A percentile compares a stretch with the other conserved stretches of the same genome.
Conservation (phyloP, 2,113 vertebrate species). For the Cavia porcellus region DNA sequence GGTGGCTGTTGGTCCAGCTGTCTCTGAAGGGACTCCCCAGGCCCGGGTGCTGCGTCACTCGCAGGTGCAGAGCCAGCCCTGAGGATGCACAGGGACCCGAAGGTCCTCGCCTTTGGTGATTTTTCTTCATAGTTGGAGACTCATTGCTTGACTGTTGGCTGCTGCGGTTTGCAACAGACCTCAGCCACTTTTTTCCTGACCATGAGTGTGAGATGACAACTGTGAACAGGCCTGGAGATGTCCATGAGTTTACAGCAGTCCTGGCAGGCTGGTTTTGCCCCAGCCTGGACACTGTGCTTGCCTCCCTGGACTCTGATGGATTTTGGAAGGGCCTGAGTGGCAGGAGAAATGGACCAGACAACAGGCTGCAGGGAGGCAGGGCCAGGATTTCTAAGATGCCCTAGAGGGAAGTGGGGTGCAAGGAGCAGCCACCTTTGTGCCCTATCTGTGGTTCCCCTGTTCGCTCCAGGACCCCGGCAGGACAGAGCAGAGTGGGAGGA, state of each 20-base stretch:
- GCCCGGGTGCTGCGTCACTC: too few relatives aligned
- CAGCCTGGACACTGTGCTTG: neutral
- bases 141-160: neutral
- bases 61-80: rapidly evolving
- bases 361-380: neutral
- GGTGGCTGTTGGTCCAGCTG: neutral
- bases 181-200: neutral
- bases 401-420: neutral
- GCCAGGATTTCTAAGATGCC: neutral
- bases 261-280: neutral
- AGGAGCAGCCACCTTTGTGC: neutral
- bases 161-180: neutral
- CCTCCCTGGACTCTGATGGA: neutral
- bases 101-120: rapidly evolving
- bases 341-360: neutral
- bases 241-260: too few relatives aligned
- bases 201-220: neutral
- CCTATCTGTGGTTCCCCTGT: neutral
- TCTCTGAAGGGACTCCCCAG: rapidly evolving
- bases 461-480: neutral
- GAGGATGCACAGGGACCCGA: rapidly evolving
- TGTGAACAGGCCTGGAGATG: neutral
- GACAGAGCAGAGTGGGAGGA: neutral
- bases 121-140: neutral
- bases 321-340: neutral